phyloP scores from a whole-genome alignment of 2,797 vertebrate genomes.

The Notamacropus eugenii region DNA sequence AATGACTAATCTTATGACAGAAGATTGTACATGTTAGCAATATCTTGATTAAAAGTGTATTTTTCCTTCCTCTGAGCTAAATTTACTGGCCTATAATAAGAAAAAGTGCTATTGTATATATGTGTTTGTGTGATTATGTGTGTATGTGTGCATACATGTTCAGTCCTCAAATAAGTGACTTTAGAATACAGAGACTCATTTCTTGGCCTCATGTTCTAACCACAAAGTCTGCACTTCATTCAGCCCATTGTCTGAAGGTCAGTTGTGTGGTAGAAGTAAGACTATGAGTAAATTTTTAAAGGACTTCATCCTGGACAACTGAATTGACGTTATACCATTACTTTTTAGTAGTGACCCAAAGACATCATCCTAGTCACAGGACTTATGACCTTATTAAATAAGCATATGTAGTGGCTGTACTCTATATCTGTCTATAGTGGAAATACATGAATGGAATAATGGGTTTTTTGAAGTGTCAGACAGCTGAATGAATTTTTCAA shows the following conservation, averaged over 20 bases:
- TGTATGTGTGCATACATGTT: neutral
- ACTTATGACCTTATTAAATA: neutral
- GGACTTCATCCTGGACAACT: neutral
- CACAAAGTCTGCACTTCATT: neutral
- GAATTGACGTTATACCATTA: neutral
- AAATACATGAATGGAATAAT: neutral
- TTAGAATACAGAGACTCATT: neutral
- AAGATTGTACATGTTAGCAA: conserved; percentile 21
- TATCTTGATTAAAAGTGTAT: conserved; percentile 54
- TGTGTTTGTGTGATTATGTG: no score
- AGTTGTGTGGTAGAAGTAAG: neutral
- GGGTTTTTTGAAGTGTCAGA: neutral
- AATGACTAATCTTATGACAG: neutral
- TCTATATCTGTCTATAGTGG: neutral
- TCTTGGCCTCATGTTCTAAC: neutral
- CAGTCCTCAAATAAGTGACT: neutral
- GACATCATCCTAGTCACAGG: neutral
- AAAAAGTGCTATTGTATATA: conserved; percentile 54
- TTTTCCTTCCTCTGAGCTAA: conserved; percentile 27
- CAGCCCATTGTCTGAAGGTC: neutral
- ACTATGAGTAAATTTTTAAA: neutral
- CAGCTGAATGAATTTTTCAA: neutral
- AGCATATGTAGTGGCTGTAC: neutral
- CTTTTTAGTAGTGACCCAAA: neutral
- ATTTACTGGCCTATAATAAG: conserved; percentile 58